Evolutionary conservation across 2,888 invertebrate species (phyloP).

Genomic region (Meteorus cinctellus): DNA sequence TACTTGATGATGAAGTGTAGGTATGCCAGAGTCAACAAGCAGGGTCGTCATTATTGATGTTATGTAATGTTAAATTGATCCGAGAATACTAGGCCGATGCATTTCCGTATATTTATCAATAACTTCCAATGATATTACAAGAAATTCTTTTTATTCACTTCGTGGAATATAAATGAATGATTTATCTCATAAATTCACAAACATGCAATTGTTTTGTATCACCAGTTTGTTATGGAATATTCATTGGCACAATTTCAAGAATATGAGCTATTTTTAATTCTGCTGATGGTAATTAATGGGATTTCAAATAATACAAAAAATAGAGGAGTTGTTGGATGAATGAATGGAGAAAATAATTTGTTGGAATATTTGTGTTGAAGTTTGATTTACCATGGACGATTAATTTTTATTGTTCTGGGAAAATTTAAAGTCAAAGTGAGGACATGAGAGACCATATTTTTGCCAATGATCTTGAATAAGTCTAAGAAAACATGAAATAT

Average conservation of each 20-base stretch:
- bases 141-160: not conserved
- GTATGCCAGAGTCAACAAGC: slow-evolving; percentile 26
- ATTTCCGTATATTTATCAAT: slow-evolving; percentile 13
- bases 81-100: not conserved
- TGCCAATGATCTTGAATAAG: slow-evolving; percentile 40
- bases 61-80: not conserved
- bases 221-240: not conserved
- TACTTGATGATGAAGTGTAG: slow-evolving; percentile 18
- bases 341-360: slow-evolving; percentile 2
- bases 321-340: not conserved
- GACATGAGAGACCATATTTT: slow-evolving; percentile 24
- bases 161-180: not conserved
- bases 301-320: not conserved
- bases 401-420: slow-evolving; percentile 37
- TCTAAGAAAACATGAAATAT: slow-evolving; percentile 23
- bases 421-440: slow-evolving; percentile 33
- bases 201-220: slow-evolving; percentile 1
- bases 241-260: not conserved
- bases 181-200: not conserved
- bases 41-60: slow-evolving; percentile 15
- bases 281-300: not conserved
- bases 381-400: slow-evolving; percentile 1
- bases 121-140: not conserved
- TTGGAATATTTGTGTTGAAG: slow-evolving; percentile 1
- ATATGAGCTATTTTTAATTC: not conserved